Evolutionary conservation across 2,797 vertebrate genomes (phyloP).

Genomic region (Fratercula arctica): DNA sequence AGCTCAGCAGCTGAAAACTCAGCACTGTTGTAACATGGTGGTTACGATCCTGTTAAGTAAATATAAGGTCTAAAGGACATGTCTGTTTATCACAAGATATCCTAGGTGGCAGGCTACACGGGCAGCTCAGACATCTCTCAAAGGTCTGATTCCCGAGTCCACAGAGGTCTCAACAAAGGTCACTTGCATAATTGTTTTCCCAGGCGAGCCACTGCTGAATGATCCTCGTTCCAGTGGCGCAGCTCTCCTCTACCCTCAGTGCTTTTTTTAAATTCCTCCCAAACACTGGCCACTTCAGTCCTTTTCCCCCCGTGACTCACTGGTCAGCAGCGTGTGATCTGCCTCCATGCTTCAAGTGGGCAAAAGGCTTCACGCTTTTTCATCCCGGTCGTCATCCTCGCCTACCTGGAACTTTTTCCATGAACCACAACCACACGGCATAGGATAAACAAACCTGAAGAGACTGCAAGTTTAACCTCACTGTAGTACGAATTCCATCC

Average conservation of each 20-base stretch:
- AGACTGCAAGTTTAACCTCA: neutral
- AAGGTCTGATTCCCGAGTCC: slow-evolving; percentile 8
- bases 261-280: neutral
- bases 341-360: neutral
- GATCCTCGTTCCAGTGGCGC: neutral
- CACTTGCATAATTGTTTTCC: slow-evolving; percentile 51
- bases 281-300: neutral
- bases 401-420: slow-evolving; percentile 31
- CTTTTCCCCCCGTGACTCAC: neutral
- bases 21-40: neutral
- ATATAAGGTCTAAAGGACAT: slow-evolving; percentile 61
- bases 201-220: neutral
- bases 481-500: neutral
- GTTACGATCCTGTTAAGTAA: slow-evolving; percentile 1
- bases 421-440: neutral
- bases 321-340: neutral
- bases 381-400: neutral
- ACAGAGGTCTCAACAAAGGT: slow-evolving; percentile 31
- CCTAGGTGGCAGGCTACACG: neutral
- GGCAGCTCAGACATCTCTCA: slow-evolving; percentile 7
- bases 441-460: neutral
- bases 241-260: neutral
- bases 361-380: neutral
- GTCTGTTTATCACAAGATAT: slow-evolving; percentile 1
- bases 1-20: slow-evolving; percentile 31